These are phyloP conservation scores for Hycleus cichorii DNA, from an alignment of 1,140 invertebrate genomes.

Conservation along the genomic window DNA sequence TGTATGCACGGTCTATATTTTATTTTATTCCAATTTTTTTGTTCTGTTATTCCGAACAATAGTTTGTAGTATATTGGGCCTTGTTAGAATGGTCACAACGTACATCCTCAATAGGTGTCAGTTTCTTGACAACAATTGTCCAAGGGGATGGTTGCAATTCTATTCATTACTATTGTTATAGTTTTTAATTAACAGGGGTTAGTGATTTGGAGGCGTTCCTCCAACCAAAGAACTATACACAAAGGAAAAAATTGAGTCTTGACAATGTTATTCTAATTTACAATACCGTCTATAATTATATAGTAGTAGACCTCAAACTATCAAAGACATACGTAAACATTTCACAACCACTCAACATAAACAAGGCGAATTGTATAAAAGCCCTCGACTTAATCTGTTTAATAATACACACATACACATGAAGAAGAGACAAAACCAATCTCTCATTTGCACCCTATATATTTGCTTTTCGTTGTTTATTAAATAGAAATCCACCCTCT, in stretches of 20 bases:
- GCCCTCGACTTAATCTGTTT: slow-evolving; percentile 35
- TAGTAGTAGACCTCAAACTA: background rate
- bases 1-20: background rate
- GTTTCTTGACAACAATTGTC: slow-evolving; percentile 15
- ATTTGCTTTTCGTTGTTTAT: no score
- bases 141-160: slow-evolving; percentile 7
- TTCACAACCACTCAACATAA: slow-evolving; percentile 34
- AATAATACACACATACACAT: no score
- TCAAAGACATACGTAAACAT: slow-evolving; percentile 25
- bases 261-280: no score
- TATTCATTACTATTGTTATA: slow-evolving; percentile 7
- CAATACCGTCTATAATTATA: no score
- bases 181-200: slow-evolving; percentile 15
- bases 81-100: slow-evolving; percentile 6
- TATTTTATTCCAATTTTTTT: slow-evolving; percentile 4
- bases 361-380: slow-evolving; percentile 22
- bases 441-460: slow-evolving; percentile 15
- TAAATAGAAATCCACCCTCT: no score
- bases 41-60: slow-evolving; percentile 13
- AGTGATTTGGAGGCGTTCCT: no score
- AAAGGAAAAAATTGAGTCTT: no score
- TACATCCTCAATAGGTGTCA: slow-evolving; percentile 18
- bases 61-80: slow-evolving; percentile 16
- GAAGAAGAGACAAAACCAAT: slow-evolving; percentile 33
- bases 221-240: no score